Evolutionary conservation across 1,140 invertebrate genomes (phyloP).

Genomic region (Aphelinus certus): DNA sequence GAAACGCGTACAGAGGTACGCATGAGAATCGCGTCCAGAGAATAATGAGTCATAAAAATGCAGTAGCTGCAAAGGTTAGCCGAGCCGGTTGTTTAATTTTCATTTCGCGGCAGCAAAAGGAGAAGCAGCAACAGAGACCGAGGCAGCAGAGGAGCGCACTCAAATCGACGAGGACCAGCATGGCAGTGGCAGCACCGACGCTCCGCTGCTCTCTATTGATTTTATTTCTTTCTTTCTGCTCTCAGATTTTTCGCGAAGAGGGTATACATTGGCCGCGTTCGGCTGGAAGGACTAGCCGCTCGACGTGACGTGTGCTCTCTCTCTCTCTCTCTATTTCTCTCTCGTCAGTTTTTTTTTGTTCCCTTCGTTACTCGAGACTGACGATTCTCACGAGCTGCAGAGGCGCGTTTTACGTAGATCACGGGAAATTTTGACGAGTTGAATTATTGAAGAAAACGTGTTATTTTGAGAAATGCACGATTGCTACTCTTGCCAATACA

Average conservation of each 20-base stretch:
- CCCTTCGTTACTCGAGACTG: not conserved
- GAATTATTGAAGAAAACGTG: no score
- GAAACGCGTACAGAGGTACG: no score
- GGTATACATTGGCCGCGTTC: constrained; percentile 6
- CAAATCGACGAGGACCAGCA: constrained; percentile 33
- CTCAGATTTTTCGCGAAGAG: constrained; percentile 20
- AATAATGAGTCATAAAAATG: no score
- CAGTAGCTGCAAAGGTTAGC: no score
- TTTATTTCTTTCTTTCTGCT: constrained; percentile 19
- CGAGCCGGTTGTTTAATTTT: constrained; percentile 4
- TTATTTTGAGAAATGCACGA: no score
- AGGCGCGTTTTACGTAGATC: no score
- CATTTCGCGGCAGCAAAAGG: not conserved
- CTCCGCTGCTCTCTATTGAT: constrained; percentile 16
- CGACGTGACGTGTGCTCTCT: not conserved
- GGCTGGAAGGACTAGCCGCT: constrained; percentile 22
- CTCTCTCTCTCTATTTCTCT: not conserved
- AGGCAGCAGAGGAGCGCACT: constrained; percentile 25
- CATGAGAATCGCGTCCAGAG: no score
- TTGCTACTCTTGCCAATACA: no score
- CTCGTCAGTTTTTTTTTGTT: not conserved
- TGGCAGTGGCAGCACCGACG: not conserved
- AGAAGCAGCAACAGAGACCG: not conserved
- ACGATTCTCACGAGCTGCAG: no score
- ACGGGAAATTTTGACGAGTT: no score